Conservation (phyloP, 2,888 invertebrate species). For the Clivina fossor region DNA sequence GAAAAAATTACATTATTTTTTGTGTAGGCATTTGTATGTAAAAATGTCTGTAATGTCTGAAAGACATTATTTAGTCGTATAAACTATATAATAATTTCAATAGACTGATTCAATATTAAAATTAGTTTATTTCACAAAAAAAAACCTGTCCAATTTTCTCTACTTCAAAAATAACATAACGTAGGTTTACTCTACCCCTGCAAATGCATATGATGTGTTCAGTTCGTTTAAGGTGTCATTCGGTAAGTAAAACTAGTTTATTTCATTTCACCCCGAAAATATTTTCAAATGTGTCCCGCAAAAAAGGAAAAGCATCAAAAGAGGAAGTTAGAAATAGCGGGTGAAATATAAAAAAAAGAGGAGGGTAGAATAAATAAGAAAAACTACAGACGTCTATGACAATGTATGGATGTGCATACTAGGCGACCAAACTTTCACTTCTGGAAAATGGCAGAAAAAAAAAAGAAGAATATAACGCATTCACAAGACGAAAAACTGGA, state of each 20-base stretch:
- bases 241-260: not conserved
- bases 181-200: too few relatives aligned
- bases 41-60: too few relatives aligned
- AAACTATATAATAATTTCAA: too few relatives aligned
- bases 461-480: slow-evolving; percentile 7
- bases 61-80: too few relatives aligned
- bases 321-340: slow-evolving; percentile 10
- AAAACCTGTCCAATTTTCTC: too few relatives aligned
- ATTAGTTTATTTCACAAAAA: too few relatives aligned
- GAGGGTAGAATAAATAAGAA: slow-evolving; percentile 18
- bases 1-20: too few relatives aligned
- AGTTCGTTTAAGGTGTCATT: not conserved
- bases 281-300: slow-evolving; percentile 1
- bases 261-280: not conserved
- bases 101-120: too few relatives aligned
- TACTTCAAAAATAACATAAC: too few relatives aligned
- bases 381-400: slow-evolving; percentile 21
- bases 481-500: slow-evolving; percentile 4
- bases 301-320: slow-evolving; percentile 18
- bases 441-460: slow-evolving; percentile 1
- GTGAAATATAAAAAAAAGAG: slow-evolving; percentile 15
- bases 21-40: too few relatives aligned
- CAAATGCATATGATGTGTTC: too few relatives aligned
- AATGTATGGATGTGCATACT: slow-evolving; percentile 19
- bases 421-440: slow-evolving; percentile 3